Evolutionary conservation across 2,113 vertebrate genomes (phyloP).

Genomic region (Collichthys lucidus): DNA sequence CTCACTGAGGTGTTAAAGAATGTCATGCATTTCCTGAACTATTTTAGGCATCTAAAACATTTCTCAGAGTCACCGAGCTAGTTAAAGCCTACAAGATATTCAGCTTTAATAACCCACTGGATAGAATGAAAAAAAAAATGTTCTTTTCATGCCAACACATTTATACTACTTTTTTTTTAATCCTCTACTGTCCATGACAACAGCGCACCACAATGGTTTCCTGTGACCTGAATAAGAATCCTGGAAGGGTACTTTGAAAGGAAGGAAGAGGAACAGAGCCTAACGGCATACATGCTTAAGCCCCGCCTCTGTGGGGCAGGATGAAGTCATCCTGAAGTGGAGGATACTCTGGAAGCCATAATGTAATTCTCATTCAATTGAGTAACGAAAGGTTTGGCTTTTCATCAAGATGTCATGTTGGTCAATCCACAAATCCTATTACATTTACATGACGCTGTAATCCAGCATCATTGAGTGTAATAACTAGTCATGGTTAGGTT

Average conservation of each 20-base stretch:
- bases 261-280: conserved; percentile 61
- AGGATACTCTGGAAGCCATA: conserved; percentile 25
- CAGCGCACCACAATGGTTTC: conserved; percentile 26
- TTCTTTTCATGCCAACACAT: conserved; percentile 22
- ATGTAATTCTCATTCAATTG: conserved; percentile 41
- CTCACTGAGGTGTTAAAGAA: conserved; percentile 59
- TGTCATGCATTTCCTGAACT: conserved; percentile 60
- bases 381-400: conserved; percentile 28
- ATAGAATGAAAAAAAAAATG: not conserved
- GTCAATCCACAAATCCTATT: conserved; percentile 40
- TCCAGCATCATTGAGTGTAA: conserved; percentile 38
- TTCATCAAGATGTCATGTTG: conserved; percentile 51
- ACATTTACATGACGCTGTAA: conserved; percentile 37
- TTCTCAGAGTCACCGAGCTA: conserved; percentile 1
- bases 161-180: not conserved
- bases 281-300: conserved; percentile 19
- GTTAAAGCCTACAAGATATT: not conserved
- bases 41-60: conserved; percentile 47
- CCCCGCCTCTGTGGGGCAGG: conserved; percentile 27
- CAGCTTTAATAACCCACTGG: not conserved
- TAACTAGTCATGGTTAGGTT: conserved; percentile 38
- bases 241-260: conserved; percentile 56
- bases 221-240: conserved; percentile 58
- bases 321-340: conserved; percentile 62
- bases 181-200: conserved; percentile 24